Evolutionary conservation across 2,797 vertebrate species (phyloP), one percentile per base, ranked within the genome.

Genomic region (Enteromius afrohamiltoni): DNA sequence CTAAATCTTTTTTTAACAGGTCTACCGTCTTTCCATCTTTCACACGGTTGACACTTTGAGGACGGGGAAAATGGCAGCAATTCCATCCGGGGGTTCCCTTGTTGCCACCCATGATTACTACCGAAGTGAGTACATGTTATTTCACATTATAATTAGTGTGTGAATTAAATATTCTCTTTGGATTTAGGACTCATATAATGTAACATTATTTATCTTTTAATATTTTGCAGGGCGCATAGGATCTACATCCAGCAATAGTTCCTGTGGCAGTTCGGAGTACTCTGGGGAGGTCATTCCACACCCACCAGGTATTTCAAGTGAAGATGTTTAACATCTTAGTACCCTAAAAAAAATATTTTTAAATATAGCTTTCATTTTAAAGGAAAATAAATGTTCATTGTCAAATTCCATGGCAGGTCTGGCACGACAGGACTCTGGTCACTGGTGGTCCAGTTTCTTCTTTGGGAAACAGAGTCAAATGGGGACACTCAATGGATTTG

Each of bases 371-470:
- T 11, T 19, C 21, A 64, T 34, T 76, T 21, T 19, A 4, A 69
- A 40, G 0, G 17, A 10, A 31, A 31, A 51, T 19, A 80, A 79
- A 82, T 45, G 1, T 37, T 83, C 0, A 83, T 40, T 23, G 10
- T 71, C 14, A 1, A 31, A 13, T 42, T 84, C 69, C 16, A 40
- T 74, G 53, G 1, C 87, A 98, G 97, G 96, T 87, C 96, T 99
- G 86, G 95, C 96, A 7, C 96, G 96, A 80, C 95, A 97, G 16
- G 96, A 98, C 88, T 96, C 97, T 0, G 97, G 97, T 0, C 97
- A 97, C 91, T 98, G 98, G 97, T 98, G 97, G 97, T 94, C 96
- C 77, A 97, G 96, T 68, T 97, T 98, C 93, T 99, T 98, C 92
- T 98, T 97, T 1, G 96, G 95, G 37, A 99, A 97, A 91, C 89